Evolutionary conservation across 2,113 vertebrate genomes (phyloP).

Genomic region (Leptosomus discolor): DNA sequence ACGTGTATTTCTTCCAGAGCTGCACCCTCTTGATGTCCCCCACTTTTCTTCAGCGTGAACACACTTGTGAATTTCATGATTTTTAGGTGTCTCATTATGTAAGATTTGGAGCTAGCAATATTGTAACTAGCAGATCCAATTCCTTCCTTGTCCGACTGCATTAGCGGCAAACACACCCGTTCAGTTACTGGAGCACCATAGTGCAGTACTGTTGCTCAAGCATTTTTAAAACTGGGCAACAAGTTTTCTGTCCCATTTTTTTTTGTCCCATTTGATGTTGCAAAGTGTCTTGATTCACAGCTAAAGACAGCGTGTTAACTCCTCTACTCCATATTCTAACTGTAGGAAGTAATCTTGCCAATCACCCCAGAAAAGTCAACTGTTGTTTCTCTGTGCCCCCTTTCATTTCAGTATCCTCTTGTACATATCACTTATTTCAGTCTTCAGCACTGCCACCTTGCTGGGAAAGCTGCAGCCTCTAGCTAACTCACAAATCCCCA

Average conservation of each 20-base stretch:
- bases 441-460: background rate
- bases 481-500: background rate
- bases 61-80: background rate
- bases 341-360: background rate
- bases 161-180: background rate
- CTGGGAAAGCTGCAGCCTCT: background rate
- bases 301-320: background rate
- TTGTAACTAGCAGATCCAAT: background rate
- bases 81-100: background rate
- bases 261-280: background rate
- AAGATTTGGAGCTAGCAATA: background rate
- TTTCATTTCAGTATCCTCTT: background rate
- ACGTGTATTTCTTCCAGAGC: background rate
- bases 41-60: background rate
- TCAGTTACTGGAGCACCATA: background rate
- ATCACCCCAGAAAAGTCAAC: background rate
- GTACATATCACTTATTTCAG: background rate
- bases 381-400: background rate
- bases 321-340: background rate
- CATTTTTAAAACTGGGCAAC: background rate
- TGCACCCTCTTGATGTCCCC: background rate
- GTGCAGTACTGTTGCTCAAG: background rate
- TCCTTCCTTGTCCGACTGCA: background rate
- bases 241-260: background rate
- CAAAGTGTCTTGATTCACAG: background rate